Conservation (phyloP, 2,113 vertebrate genomes). For the Epinephelus lanceolatus region DNA sequence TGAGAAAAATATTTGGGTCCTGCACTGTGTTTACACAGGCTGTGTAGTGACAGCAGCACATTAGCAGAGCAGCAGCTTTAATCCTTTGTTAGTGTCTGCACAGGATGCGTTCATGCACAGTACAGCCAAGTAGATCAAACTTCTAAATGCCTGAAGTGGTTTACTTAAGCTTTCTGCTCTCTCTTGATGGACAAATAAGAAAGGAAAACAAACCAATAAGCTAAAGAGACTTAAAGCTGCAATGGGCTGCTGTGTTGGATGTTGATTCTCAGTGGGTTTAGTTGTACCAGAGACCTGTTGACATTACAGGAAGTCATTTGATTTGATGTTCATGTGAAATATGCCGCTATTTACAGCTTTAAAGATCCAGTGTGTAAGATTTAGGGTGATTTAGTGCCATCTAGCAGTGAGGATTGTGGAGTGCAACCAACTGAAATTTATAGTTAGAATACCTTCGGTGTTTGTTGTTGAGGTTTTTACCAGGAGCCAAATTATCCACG, state of each 20-base stretch:
- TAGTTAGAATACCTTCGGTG: no score
- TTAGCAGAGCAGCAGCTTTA: background rate
- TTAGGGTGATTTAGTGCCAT: no score
- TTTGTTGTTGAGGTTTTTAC: no score
- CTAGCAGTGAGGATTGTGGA: no score
- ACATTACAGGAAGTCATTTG: background rate
- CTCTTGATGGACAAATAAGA: background rate
- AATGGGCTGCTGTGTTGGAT: background rate
- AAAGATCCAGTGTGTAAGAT: background rate
- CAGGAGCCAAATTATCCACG: no score
- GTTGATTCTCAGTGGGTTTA: background rate
- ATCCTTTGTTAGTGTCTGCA: background rate
- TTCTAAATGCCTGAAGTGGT: background rate
- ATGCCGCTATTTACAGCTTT: background rate
- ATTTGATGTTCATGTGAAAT: background rate
- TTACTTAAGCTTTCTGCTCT: background rate
- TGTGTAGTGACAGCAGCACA: background rate
- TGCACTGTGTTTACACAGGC: no score
- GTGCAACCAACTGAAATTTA: no score
- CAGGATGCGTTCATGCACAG: background rate
- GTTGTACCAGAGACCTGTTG: background rate
- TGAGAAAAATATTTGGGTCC: background rate
- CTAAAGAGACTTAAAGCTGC: background rate
- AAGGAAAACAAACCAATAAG: background rate
- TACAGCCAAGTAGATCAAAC: background rate